These are phyloP conservation scores for Pectinophora gossypiella DNA, from an alignment of 1,140 invertebrate species.

Conservation along the genomic window DNA sequence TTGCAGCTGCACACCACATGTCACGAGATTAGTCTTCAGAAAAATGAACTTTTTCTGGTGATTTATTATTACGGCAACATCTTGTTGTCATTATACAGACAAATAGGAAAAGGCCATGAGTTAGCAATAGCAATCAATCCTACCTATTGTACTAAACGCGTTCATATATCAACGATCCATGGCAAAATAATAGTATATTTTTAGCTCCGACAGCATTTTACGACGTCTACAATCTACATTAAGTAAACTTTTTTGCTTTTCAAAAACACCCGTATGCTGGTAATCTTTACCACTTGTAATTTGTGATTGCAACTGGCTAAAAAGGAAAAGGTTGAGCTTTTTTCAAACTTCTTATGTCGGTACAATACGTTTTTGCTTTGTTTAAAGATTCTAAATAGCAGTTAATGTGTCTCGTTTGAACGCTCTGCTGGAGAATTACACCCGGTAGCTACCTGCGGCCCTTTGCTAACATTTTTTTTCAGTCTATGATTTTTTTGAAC, in stretches of 20 bases:
- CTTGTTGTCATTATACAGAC: no score
- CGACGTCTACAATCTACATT: no score
- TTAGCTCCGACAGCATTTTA: no score
- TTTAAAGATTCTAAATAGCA: slow-evolving; percentile 10
- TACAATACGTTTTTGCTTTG: slow-evolving; percentile 2
- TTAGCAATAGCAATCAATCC: no score
- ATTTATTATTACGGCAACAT: no score
- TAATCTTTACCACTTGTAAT: not conserved
- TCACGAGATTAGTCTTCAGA: slow-evolving; percentile 40
- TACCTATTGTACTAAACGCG: no score
- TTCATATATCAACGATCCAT: no score
- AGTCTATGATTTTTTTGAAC: not conserved
- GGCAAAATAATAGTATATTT: no score
- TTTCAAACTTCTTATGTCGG: not conserved
- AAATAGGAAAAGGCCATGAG: no score
- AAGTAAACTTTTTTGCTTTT: no score
- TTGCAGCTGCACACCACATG: slow-evolving; percentile 55
- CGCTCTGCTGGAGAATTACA: slow-evolving; percentile 28
- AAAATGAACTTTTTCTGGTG: slow-evolving; percentile 36
- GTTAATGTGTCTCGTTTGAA: slow-evolving; percentile 28
- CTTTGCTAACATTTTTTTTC: slow-evolving; percentile 18
- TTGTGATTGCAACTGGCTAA: not conserved
- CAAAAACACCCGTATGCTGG: slow-evolving; percentile 16
- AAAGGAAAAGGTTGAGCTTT: not conserved
- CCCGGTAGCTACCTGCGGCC: slow-evolving; percentile 25